These are phyloP conservation scores for Mya arenaria DNA, from an alignment of 1,140 invertebrate species.

Conservation along the genomic window DNA sequence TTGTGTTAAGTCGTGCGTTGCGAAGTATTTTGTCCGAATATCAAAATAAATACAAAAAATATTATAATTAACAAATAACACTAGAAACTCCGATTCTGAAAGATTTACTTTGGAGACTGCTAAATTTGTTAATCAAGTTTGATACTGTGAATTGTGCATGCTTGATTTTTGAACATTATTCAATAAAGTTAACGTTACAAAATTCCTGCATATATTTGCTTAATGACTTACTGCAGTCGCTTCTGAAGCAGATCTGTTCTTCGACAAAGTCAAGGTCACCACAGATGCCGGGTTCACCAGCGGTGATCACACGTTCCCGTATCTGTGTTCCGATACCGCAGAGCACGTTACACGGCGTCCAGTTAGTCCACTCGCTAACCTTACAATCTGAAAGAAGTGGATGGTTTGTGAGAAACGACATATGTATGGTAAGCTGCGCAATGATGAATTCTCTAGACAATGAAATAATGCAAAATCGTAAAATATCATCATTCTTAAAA, in stretches of 20 bases:
- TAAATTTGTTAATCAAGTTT: no score
- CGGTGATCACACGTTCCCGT: not conserved
- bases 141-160: no score
- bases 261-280: not conserved
- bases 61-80: no score
- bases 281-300: not conserved
- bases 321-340: not conserved
- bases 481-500: not conserved
- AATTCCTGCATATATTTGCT: no score
- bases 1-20: no score
- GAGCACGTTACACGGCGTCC: not conserved
- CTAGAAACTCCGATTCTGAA: no score
- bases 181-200: no score
- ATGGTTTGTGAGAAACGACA: not conserved
- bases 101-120: no score
- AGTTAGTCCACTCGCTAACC: conserved; percentile 32
- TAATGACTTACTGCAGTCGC: conserved; percentile 30
- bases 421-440: not conserved
- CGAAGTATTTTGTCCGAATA: no score
- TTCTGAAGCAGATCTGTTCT: not conserved
- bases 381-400: conserved; percentile 2
- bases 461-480: not conserved
- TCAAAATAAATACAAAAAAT: no score
- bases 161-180: no score
- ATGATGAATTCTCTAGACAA: not conserved